These are phyloP conservation scores for Ditylenchus weischeri DNA, from an alignment of 2,888 invertebrate species.

Conservation along the genomic window DNA sequence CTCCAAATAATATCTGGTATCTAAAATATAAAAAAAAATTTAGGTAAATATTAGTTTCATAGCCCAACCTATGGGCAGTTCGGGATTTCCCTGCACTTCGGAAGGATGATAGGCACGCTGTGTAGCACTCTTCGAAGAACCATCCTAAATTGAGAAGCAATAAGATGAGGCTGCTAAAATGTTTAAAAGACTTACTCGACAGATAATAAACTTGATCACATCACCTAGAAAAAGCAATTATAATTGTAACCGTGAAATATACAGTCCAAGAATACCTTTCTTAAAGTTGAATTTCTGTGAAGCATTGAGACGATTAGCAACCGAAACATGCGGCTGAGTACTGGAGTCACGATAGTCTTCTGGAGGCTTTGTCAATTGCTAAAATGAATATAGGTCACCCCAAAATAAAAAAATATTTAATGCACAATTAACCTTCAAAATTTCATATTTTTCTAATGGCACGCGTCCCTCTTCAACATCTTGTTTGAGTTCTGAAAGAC, in stretches of 20 bases:
- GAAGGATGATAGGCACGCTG: constrained; percentile 91
- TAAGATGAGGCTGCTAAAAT: neutral
- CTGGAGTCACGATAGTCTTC: constrained; percentile 82
- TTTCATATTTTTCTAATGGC: constrained; percentile 51
- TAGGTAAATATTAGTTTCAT: too few relatives aligned
- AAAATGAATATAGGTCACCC: constrained; percentile 16
- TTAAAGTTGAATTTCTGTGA: constrained; percentile 68
- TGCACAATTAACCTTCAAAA: constrained; percentile 46
- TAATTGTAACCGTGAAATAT: constrained; percentile 71
- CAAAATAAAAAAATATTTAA: neutral
- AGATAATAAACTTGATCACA: constrained; percentile 22
- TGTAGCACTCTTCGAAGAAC: constrained; percentile 71
- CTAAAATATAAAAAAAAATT: constrained; percentile 60
- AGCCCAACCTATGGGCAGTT: constrained; percentile 9
- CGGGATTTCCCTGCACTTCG: constrained; percentile 69
- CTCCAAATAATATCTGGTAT: constrained; percentile 83
- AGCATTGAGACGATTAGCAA: constrained; percentile 80
- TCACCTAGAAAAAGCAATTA: constrained; percentile 75
- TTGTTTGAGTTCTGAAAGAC: constrained; percentile 74
- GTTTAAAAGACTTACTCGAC: constrained; percentile 3
- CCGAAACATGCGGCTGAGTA: constrained; percentile 80
- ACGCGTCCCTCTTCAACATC: constrained; percentile 68
- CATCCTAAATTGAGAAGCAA: constrained; percentile 65
- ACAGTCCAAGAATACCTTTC: constrained; percentile 76
- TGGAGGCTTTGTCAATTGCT: constrained; percentile 87